These are phyloP conservation scores for Leptoteleia sp. DNA, from an alignment of 1,140 invertebrate genomes.

Conservation along the genomic window DNA sequence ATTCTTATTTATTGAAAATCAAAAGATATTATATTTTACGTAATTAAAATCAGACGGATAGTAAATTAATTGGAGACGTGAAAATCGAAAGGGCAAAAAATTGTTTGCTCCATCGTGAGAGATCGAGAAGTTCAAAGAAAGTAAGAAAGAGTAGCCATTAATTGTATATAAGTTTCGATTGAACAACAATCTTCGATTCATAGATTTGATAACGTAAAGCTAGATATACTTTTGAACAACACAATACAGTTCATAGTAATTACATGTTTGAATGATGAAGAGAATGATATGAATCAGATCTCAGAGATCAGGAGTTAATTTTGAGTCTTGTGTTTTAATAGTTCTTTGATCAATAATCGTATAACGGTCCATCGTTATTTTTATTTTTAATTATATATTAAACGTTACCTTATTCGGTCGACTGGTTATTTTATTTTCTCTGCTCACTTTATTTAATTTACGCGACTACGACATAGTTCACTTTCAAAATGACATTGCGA, in stretches of 20 bases:
- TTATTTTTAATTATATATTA: not conserved
- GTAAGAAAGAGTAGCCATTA: slow-evolving; percentile 19
- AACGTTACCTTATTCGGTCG: too few species aligned
- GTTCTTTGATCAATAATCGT: not conserved
- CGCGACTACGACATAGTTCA: too few species aligned
- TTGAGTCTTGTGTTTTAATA: slow-evolving; percentile 5
- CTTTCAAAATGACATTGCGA: too few species aligned
- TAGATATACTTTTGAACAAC: slow-evolving; percentile 34
- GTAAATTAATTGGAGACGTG: slow-evolving; percentile 10
- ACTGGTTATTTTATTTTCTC: too few species aligned
- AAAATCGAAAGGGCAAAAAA: slow-evolving; percentile 11
- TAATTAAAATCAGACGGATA: slow-evolving; percentile 15
- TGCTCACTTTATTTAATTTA: too few species aligned
- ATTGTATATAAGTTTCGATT: slow-evolving; percentile 35
- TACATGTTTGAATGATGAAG: slow-evolving; percentile 24
- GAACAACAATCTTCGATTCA: slow-evolving; percentile 28
- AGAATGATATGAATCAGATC: slow-evolving; percentile 18
- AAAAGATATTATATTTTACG: slow-evolving; percentile 23
- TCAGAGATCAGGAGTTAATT: slow-evolving; percentile 9
- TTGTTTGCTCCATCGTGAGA: slow-evolving; percentile 12
- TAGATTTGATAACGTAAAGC: slow-evolving; percentile 14
- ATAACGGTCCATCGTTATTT: slow-evolving; percentile 2
- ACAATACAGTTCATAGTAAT: slow-evolving; percentile 19
- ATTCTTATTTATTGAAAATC: slow-evolving; percentile 28
- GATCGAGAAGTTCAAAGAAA: slow-evolving; percentile 1